A percentile compares a stretch with the other conserved stretches of the same genome.
phyloP scores from a whole-genome alignment of 1,140 invertebrate genomes.

The Drosophila kikkawai region DNA sequence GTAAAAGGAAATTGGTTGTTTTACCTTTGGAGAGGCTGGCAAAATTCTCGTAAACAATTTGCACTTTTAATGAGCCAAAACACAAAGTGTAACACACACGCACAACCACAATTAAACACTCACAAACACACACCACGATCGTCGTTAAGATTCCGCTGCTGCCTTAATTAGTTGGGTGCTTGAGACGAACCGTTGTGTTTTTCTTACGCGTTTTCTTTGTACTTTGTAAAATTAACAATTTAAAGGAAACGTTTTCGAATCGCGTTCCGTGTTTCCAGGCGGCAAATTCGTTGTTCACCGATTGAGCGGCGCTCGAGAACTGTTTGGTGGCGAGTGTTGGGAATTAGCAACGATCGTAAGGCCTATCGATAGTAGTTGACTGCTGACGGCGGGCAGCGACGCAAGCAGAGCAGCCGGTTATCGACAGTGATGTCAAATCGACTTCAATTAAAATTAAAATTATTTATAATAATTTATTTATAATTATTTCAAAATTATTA shows the following conservation, averaged over 20 bases:
- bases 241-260: conserved; percentile 7
- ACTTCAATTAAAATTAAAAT: not conserved
- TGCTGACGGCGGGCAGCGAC: conserved; percentile 8
- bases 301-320: conserved; percentile 74
- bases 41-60: conserved; percentile 62
- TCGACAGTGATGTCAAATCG: conserved; percentile 17
- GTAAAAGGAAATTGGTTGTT: conserved; percentile 54
- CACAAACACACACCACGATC: conserved; percentile 7
- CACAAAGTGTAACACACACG: conserved; percentile 27
- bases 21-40: conserved; percentile 72
- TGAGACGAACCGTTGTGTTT: conserved; percentile 38
- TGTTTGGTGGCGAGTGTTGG: conserved; percentile 45
- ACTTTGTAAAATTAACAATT: conserved; percentile 37
- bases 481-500: too few species aligned
- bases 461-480: not conserved
- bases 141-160: conserved; percentile 29
- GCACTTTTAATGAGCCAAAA: conserved; percentile 72
- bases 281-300: conserved; percentile 49
- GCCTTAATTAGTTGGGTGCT: conserved; percentile 60
- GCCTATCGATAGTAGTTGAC: conserved; percentile 76
- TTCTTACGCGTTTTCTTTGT: conserved; percentile 17
- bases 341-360: conserved; percentile 55
- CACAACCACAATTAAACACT: conserved; percentile 17
- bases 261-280: conserved; percentile 1
- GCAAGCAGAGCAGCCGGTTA: conserved; percentile 20